Percentiles rank a stretch among this genome's conserved stretches.
phyloP scores from a whole-genome alignment of 2,888 invertebrate genomes.

The Lordiphosa andalusiaca region DNA sequence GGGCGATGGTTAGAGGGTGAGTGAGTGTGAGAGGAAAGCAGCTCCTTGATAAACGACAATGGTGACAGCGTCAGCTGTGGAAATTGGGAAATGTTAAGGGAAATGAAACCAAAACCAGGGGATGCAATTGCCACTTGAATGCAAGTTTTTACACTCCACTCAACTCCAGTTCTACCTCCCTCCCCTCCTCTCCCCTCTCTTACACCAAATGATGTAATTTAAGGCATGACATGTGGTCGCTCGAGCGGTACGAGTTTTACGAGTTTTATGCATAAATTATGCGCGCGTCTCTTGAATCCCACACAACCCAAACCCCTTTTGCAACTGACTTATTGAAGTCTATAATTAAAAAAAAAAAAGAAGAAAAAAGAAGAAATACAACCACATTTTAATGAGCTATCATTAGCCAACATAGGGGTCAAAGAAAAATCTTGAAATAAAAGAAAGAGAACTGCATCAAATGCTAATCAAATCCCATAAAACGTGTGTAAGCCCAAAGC shows the following conservation, averaged over 20 bases:
- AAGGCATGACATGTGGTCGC: constrained; percentile 43
- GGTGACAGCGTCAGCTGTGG: constrained; percentile 60
- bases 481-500: neutral
- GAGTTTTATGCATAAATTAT: constrained; percentile 11
- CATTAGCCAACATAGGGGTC: constrained; percentile 6
- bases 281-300: constrained; percentile 1
- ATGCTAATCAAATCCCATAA: constrained; percentile 10
- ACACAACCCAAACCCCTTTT: neutral
- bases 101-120: constrained; percentile 1
- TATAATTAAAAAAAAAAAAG: constrained; percentile 3
- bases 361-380: constrained; percentile 4
- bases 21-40: neutral
- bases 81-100: neutral
- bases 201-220: constrained; percentile 37
- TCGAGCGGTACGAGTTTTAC: constrained; percentile 8
- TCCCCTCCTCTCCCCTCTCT: constrained; percentile 1
- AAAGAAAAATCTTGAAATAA: neutral
- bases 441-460: constrained; percentile 8
- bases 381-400: constrained; percentile 4
- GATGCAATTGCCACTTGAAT: constrained; percentile 48
- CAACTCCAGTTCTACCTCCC: neutral
- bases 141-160: constrained; percentile 29
- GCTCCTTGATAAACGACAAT: constrained; percentile 55
- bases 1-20: too few species aligned
- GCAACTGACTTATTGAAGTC: constrained; percentile 1